Evolutionary conservation across 2,113 vertebrate genomes (phyloP), one percentile per base, ranked within the genome.

Genomic region (Chamaea fasciata): DNA sequence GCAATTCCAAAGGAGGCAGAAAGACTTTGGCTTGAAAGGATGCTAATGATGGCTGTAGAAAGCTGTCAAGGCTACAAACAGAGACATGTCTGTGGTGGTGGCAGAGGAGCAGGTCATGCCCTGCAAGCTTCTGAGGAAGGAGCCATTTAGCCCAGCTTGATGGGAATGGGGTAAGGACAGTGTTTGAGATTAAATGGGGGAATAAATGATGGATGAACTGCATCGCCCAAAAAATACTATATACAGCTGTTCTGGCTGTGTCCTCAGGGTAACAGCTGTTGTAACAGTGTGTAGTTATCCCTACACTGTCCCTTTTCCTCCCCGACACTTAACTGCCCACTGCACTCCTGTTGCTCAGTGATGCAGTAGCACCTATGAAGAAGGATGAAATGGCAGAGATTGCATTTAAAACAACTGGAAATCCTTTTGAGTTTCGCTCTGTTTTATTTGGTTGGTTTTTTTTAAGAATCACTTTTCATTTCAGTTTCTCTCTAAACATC

Each of bases 121-220:
- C 71, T 42, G 35, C 77, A 57, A 81, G 68, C 42, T 44, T 74
- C 59, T 83, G 84, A 4, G 17, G 92, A 89, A 92, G 76, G 83
- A 81, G 20, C 82, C 77, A 70, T 96, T 95, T 95, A 96, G 92
- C 75, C 53, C 79, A 91, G 67, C 60, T 55, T 87, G 90, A 67
- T 85, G 73, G 74, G 88, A 89, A n/a, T 60, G 86, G 76, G 52
- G 21, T 89, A 90, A 77, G 78, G 67, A 67, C 88, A 95, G 59
- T 67, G 76, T 67, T 94, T 90, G 75, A 81, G 64, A 91, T 95
- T 57, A 80, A 31, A 60, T 62, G 28, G 69, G 92, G 76, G 52
- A 93, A 56, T 71, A 87, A 90, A 68, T 93, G 93, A 92, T 70
- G 56, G 84, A 92, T 94, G 78, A 91, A 95, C 78, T 90, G 47